These are phyloP conservation scores for Aptenodytes patagonicus DNA, from an alignment of 2,113 vertebrate species.

Conservation along the genomic window DNA sequence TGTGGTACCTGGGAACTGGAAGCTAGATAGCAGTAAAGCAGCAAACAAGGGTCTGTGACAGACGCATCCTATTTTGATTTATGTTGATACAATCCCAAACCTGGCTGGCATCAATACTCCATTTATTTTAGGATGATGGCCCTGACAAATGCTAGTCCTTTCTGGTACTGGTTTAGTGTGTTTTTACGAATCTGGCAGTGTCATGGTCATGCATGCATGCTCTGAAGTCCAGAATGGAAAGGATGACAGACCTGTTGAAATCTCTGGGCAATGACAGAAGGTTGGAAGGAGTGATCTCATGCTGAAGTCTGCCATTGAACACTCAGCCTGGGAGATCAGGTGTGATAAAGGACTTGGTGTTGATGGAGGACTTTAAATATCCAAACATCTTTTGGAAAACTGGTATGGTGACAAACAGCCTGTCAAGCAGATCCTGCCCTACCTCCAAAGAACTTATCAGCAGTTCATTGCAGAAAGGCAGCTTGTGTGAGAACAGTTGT, in stretches of 20 bases:
- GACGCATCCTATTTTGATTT: not conserved
- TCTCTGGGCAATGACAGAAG: conserved; percentile 17
- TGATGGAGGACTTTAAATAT: conserved; percentile 11
- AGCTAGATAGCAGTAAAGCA: not conserved
- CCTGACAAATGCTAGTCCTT: not conserved
- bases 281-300: conserved; percentile 1
- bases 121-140: not conserved
- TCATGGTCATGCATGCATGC: not conserved
- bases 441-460: not conserved
- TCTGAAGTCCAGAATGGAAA: not conserved
- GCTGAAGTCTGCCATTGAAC: conserved; percentile 4
- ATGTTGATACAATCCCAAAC: not conserved
- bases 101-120: not conserved
- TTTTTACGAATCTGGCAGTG: not conserved
- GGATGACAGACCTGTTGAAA: not conserved
- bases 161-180: not conserved
- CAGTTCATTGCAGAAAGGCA: not conserved
- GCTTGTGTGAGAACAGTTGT: not conserved
- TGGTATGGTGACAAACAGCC: not conserved
- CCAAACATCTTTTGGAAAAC: not conserved
- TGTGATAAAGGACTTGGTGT: not conserved
- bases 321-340: not conserved
- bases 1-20: not conserved
- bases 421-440: not conserved
- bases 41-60: not conserved